Evolutionary conservation across 1,140 invertebrate species (phyloP).

Genomic region (Hyles vespertilio): DNA sequence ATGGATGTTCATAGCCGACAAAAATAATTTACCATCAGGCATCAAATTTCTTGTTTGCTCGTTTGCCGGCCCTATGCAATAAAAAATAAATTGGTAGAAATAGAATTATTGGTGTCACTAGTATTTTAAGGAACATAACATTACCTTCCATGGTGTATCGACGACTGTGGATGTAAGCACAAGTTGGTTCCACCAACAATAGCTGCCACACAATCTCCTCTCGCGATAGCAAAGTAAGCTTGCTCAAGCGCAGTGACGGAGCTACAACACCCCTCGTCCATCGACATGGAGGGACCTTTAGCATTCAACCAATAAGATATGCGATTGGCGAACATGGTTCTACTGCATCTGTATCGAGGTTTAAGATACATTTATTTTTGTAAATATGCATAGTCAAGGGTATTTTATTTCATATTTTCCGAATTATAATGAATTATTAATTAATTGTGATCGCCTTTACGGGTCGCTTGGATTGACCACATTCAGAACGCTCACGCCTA

Average conservation of each 20-base stretch:
- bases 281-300: slow-evolving; percentile 86
- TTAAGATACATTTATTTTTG: slow-evolving; percentile 8
- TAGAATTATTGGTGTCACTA: too few species aligned
- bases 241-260: slow-evolving; percentile 90
- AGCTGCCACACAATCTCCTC: slow-evolving; percentile 89
- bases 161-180: slow-evolving; percentile 89
- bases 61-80: too few species aligned
- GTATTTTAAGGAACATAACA: too few species aligned
- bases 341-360: slow-evolving; percentile 78
- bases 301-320: slow-evolving; percentile 86
- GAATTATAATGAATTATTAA: too few species aligned
- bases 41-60: too few species aligned
- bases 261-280: slow-evolving; percentile 95
- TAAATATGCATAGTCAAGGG: not conserved
- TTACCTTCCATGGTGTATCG: slow-evolving; percentile 86
- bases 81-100: too few species aligned
- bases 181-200: slow-evolving; percentile 91
- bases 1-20: too few species aligned
- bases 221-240: slow-evolving; percentile 85
- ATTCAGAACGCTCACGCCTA: too few species aligned
- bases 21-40: too few species aligned
- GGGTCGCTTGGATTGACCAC: too few species aligned
- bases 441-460: too few species aligned
- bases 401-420: not conserved
- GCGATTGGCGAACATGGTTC: slow-evolving; percentile 93